A percentile compares a stretch with the other conserved stretches of the same genome.
Evolutionary conservation across 2,113 vertebrate genomes (phyloP).

Genomic region (Elaphurus davidianus): DNA sequence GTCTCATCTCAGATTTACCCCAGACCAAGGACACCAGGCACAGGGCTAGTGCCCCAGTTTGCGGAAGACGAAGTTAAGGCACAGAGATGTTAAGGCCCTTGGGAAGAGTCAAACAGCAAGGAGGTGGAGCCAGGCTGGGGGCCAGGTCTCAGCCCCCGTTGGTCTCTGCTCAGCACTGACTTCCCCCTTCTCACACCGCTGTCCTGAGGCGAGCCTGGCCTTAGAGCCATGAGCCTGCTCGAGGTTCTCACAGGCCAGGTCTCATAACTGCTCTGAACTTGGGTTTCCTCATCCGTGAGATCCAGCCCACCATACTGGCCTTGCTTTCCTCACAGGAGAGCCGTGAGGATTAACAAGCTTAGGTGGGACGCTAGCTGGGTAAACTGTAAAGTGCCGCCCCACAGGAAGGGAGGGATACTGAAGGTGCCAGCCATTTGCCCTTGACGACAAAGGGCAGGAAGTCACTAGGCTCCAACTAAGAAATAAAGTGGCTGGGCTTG

Average conservation of each 20-base stretch:
- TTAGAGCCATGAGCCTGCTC: not conserved
- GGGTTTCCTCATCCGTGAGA: not conserved
- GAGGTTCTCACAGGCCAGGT: not conserved
- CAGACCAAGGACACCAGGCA: not conserved
- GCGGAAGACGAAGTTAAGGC: not conserved
- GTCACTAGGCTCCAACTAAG: not conserved
- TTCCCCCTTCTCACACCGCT: fast-evolving
- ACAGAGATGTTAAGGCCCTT: not conserved
- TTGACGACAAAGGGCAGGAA: not conserved
- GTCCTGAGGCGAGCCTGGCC: not conserved
- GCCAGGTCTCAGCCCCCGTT: not conserved
- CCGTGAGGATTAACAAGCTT: not conserved
- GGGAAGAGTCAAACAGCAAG: not conserved
- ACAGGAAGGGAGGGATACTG: not conserved
- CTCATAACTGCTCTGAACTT: not conserved
- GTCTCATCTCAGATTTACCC: not conserved
- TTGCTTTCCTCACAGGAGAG: not conserved
- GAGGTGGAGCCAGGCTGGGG: not conserved
- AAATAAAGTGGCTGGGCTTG: not conserved
- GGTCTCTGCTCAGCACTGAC: not conserved
- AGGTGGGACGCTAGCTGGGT: not conserved
- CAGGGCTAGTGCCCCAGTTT: not conserved
- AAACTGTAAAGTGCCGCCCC: too few species aligned
- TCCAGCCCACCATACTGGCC: not conserved
- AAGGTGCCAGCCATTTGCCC: not conserved